phyloP scores from a whole-genome alignment of 2,797 vertebrate species.

The Danio kyathit region DNA sequence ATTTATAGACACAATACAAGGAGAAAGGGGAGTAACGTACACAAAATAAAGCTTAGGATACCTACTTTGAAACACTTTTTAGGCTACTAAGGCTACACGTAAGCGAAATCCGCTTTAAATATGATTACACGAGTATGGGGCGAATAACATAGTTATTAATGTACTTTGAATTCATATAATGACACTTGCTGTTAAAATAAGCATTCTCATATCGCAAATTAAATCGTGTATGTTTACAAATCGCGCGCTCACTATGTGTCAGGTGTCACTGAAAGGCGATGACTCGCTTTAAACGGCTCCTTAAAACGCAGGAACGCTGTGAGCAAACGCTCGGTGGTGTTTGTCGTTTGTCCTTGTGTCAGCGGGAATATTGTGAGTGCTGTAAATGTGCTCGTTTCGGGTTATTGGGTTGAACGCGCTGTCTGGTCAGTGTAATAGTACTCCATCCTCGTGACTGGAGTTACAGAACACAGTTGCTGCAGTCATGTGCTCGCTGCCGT shows the following conservation, averaged over 20 bases:
- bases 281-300: neutral
- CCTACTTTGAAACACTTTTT: neutral
- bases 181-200: neutral
- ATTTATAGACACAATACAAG: neutral
- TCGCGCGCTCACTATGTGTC: neutral
- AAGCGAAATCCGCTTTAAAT: neutral
- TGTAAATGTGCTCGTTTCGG: neutral
- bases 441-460: constrained; percentile 84
- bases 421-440: constrained; percentile 79
- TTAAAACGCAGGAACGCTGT: neutral
- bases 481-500: constrained; percentile 86
- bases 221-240: neutral
- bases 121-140: neutral
- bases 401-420: constrained; percentile 43
- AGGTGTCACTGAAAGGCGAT: neutral
- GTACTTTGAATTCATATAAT: neutral
- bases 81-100: neutral
- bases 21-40: neutral
- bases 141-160: neutral
- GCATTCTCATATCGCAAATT: neutral
- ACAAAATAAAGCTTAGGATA: neutral
- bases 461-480: constrained; percentile 79
- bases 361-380: neutral
- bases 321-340: neutral
- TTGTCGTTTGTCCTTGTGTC: constrained; percentile 27